Base-by-base conservation (phyloP, 2,113 vertebrate genomes). In the Harpagus bidentatus region DNA sequence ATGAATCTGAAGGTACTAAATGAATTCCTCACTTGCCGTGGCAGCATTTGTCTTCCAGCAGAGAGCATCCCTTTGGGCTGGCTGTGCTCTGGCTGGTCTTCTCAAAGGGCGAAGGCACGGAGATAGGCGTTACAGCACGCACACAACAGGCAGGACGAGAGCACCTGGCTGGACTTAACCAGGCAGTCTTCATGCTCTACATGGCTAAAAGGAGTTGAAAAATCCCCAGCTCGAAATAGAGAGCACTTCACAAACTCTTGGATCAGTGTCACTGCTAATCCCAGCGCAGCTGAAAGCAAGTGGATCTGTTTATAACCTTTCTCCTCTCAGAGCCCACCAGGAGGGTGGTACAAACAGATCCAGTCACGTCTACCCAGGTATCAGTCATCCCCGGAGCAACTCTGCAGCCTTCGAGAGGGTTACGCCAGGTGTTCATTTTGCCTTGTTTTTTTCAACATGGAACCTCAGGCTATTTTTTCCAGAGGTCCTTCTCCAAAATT, bases 1-100 rank as follows among this genome's bases (percentile, higher is more conserved):
- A 97, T 93, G 87, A 94, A 90, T 73, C 38, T 77, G 87, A 65
- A 92, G 40, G 62, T 89, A 87, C 72, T 91, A 93, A 93, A 94
- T 77, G 11, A 74, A 91, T 79, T 78, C 29, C 34, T 95, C 38
- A 4, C 67, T 92, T 65, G 63, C 53, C 69, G 74, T 62, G 79
- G 88, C 85, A 96, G 87, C 65, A 52, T 40, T 78, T 59, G 89
- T 17, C 74, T 96, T 79, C 42, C 74, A 50, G 55, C 32, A 74
- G 82, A 86, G 23, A 73, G 45, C 45, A 90, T 73, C 85, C 38
- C 59, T 84, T 78, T 56, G 82, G 22, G 26, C 3, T 71, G 71
- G 84, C 61, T 36, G 1, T 62, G 43, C 38, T 65, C 65, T 19
- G 69, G 38, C 61, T 56, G 58, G 15, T 48, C 36, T 11, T 77